Evolutionary conservation across 2,797 vertebrate genomes (phyloP).

Genomic region (Euphonia xanthogaster): DNA sequence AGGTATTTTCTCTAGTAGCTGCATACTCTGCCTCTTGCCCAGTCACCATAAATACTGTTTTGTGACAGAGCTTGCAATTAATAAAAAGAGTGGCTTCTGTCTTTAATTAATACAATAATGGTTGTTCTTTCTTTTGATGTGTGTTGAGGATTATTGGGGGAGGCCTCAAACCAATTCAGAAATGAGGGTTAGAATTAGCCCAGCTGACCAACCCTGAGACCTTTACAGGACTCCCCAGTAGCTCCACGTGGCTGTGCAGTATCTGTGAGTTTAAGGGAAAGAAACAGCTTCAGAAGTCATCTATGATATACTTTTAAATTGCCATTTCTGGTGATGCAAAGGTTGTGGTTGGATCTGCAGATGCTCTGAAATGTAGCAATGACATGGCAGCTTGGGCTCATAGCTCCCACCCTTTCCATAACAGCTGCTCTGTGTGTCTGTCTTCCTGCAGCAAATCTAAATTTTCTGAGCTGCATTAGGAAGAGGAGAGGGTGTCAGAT

Average conservation of each 20-base stretch:
- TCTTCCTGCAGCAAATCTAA: not conserved
- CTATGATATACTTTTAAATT: not conserved
- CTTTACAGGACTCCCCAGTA: not conserved
- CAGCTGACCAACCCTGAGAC: not conserved
- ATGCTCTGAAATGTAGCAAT: not conserved
- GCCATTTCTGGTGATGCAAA: not conserved
- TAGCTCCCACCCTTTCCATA: not conserved
- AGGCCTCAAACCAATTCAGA: not conserved
- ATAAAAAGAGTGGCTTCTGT: not conserved
- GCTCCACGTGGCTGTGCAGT: not conserved
- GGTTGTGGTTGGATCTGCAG: not conserved
- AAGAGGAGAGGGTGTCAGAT: not conserved
- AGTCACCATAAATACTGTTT: not conserved
- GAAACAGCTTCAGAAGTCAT: not conserved
- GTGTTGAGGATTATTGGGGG: not conserved
- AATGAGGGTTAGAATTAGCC: not conserved
- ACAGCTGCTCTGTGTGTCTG: not conserved
- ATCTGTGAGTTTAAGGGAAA: not conserved
- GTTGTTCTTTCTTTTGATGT: not conserved
- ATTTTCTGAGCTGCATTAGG: not conserved
- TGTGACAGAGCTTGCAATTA: not conserved
- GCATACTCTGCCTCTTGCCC: not conserved
- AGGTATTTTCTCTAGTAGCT: not conserved
- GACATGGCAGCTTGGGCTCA: not conserved
- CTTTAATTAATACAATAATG: not conserved